phyloP scores from a whole-genome alignment of 1,140 invertebrate species.

The Tenebrio molitor region DNA sequence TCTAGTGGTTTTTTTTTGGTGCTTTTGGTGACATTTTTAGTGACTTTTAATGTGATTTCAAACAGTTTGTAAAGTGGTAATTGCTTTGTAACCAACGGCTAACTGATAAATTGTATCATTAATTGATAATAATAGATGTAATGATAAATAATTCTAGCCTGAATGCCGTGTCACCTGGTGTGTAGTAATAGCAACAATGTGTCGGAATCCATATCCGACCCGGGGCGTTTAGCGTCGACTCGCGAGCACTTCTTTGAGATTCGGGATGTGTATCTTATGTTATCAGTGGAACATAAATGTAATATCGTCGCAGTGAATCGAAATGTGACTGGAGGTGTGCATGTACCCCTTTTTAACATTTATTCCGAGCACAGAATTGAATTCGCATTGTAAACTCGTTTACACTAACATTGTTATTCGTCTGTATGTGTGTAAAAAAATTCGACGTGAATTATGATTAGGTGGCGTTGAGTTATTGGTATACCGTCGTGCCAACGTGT shows the following conservation, averaged over 20 bases:
- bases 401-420: constrained; percentile 44
- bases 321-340: constrained; percentile 10
- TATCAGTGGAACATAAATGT: constrained; percentile 55
- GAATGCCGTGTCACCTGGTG: no score
- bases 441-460: constrained; percentile 48
- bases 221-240: constrained; percentile 27
- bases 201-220: constrained; percentile 50
- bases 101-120: no score
- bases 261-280: constrained; percentile 54
- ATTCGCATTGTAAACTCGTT: constrained; percentile 48
- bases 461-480: constrained; percentile 33
- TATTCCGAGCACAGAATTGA: constrained; percentile 44
- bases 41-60: no score
- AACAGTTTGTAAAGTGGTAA: no score
- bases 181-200: no score
- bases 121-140: no score
- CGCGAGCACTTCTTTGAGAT: constrained; percentile 47
- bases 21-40: no score
- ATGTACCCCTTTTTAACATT: constrained; percentile 41
- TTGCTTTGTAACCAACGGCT: no score
- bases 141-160: no score
- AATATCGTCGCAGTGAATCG: constrained; percentile 41
- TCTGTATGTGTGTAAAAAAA: constrained; percentile 46
- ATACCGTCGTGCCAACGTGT: constrained; percentile 24
- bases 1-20: no score